These are phyloP conservation scores for Chaetogeoica ovagalla DNA, from an alignment of 2,888 invertebrate species.

Conservation along the genomic window DNA sequence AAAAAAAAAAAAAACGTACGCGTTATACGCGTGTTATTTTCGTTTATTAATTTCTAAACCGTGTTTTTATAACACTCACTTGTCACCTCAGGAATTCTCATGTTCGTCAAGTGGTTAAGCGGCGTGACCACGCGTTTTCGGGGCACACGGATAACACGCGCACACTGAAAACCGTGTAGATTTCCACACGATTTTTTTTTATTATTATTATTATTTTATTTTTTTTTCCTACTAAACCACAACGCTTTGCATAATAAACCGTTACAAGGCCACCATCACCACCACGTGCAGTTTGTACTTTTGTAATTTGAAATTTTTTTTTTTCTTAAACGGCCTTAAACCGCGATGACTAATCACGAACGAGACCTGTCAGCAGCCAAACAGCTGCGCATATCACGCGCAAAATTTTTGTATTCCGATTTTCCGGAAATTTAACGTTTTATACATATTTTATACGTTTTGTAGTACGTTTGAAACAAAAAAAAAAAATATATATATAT, in stretches of 20 bases:
- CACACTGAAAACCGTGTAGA: slow-evolving; percentile 12
- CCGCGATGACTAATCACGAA: slow-evolving; percentile 29
- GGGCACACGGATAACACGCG: slow-evolving; percentile 5
- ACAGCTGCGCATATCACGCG: neutral
- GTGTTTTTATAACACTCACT: slow-evolving; percentile 9
- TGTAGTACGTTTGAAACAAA: no score
- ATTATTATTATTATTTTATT: no score
- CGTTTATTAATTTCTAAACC: slow-evolving; percentile 11
- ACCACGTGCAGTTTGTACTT: neutral
- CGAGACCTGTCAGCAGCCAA: neutral
- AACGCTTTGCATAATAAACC: slow-evolving; percentile 27
- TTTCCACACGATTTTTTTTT: slow-evolving; percentile 44
- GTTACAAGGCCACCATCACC: neutral
- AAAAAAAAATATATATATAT: no score
- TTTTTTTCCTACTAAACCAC: slow-evolving; percentile 8
- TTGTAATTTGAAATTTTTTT: slow-evolving; percentile 6
- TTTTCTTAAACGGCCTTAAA: slow-evolving; percentile 10
- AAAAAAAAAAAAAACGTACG: no score
- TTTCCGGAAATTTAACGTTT: slow-evolving; percentile 1
- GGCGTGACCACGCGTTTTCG: slow-evolving; percentile 44
- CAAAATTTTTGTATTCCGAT: neutral
- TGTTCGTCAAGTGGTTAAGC: slow-evolving; percentile 48
- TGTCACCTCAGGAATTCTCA: slow-evolving; percentile 40
- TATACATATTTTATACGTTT: no score
- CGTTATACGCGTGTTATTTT: neutral